Conservation (phyloP, 2,113 vertebrate species). For the Pseudorasbora parva region DNA sequence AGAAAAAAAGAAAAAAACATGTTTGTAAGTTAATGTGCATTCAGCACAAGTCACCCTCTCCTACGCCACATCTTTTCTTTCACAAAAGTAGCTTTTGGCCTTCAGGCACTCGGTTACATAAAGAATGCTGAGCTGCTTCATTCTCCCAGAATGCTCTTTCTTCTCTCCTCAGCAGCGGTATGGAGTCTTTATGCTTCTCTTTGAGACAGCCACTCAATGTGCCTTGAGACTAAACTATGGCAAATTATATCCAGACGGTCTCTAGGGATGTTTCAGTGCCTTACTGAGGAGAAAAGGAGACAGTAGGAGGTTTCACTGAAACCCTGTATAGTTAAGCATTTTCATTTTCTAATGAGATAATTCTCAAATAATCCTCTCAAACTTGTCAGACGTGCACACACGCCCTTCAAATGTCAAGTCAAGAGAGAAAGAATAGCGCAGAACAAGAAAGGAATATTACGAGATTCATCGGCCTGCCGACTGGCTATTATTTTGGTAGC, state of each 20-base stretch:
- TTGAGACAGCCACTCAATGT: background rate
- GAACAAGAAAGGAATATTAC: too few relatives aligned
- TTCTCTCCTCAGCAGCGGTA: background rate
- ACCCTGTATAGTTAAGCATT: background rate
- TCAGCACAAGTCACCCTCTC: conserved; percentile 47
- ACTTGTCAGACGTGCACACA: background rate
- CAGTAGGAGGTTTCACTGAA: background rate
- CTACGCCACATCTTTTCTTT: conserved; percentile 37
- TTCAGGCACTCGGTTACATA: background rate
- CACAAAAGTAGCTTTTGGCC: conserved; percentile 11
- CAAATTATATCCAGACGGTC: conserved; percentile 29
- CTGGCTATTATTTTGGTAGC: too few relatives aligned
- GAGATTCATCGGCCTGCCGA: too few relatives aligned
- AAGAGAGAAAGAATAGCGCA: too few relatives aligned
- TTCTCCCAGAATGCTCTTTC: background rate
- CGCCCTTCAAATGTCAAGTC: too few relatives aligned
- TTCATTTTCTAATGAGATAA: background rate
- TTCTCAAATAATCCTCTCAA: background rate
- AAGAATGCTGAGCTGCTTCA: background rate
- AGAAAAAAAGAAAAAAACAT: background rate
- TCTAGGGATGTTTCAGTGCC: background rate
- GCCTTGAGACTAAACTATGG: conserved; percentile 13
- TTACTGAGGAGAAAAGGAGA: conserved; percentile 1
- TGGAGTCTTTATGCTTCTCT: background rate
- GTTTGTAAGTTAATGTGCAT: conserved; percentile 38